Base-by-base conservation (phyloP, 2,797 vertebrate species). In the Sebastes alutus region DNA sequence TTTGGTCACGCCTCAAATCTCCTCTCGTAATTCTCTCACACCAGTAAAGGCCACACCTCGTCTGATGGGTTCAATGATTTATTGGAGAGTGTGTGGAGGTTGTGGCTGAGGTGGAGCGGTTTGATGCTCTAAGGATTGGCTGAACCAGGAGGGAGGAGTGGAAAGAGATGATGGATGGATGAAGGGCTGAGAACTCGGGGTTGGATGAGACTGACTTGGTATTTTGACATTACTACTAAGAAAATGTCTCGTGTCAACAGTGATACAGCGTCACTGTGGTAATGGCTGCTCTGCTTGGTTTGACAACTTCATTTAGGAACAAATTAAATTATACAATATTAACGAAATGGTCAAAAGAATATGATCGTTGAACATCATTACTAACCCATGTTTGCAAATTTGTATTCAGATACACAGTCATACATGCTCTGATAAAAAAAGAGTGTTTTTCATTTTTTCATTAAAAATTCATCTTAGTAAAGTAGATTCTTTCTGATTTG, bases 61-160 rank as follows among this genome's bases (percentile, higher is more conserved):
- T 55, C 27, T 64, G 52, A 64, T 16, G 8, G 46, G 11, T 20
- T 61, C 25, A 27, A 11, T 80, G 72, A 69, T 76, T 72, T 63
- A 72, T 18, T 30, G 71, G 56, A 64, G 25, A 5, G 23, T 11
- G 9, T 22, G 54, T 3, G 5, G 30, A 20, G 30, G 38, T 11
- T 18, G 18, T 32, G 35, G 33, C 2, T 11, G 29, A 73, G 62
- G 30, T 8, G 33, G 30, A 46, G 68, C 12, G 2, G 14, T 8
- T 3, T 14, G 27, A 38, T 5, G 29, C 16, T 23, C 25, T 27
- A 16, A 56, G 27, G 56, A 70, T 58, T 59, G 25, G 13, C 13
- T 59, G 25, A 59, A 16, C 14, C 23, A 10, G 55, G 38, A 11
- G 7, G 56, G 56, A n/a, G 66, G 33, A 67, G 5, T 6, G 16